Evolutionary conservation across 2,888 invertebrate species (phyloP).

Genomic region (Eustalomyia histrio): DNA sequence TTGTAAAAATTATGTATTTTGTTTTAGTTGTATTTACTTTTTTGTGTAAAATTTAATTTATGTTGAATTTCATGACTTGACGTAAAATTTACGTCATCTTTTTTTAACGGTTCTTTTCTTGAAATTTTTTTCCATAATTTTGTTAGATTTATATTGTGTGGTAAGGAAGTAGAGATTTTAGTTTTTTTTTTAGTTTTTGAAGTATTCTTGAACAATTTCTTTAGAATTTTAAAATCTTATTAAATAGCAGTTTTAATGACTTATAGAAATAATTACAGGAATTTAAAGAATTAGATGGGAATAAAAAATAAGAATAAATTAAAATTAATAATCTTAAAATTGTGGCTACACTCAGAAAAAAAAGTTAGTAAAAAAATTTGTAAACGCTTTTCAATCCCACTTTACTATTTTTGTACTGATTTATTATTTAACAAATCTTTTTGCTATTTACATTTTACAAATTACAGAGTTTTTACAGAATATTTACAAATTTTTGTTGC

Average conservation of each 20-base stretch:
- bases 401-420: too few relatives aligned
- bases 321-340: too few relatives aligned
- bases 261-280: background rate
- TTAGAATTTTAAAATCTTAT: background rate
- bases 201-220: background rate
- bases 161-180: background rate
- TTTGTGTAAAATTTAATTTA: conserved; percentile 26
- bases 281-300: background rate
- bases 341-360: too few relatives aligned
- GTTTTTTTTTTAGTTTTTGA: background rate
- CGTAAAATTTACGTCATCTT: conserved; percentile 74
- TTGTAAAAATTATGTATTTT: background rate
- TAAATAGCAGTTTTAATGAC: background rate
- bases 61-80: conserved; percentile 68
- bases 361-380: too few relatives aligned
- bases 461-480: too few relatives aligned
- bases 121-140: background rate
- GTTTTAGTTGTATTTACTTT: conserved; percentile 1
- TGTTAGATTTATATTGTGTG: background rate
- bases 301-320: background rate
- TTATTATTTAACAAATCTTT: too few relatives aligned
- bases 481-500: too few relatives aligned
- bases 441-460: too few relatives aligned
- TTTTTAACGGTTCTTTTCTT: conserved; percentile 69
- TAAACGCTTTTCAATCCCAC: too few relatives aligned